Percentiles rank a stretch among this genome's conserved stretches.
Evolutionary conservation across 2,113 vertebrate genomes (phyloP).

Genomic region (Proteles cristata): DNA sequence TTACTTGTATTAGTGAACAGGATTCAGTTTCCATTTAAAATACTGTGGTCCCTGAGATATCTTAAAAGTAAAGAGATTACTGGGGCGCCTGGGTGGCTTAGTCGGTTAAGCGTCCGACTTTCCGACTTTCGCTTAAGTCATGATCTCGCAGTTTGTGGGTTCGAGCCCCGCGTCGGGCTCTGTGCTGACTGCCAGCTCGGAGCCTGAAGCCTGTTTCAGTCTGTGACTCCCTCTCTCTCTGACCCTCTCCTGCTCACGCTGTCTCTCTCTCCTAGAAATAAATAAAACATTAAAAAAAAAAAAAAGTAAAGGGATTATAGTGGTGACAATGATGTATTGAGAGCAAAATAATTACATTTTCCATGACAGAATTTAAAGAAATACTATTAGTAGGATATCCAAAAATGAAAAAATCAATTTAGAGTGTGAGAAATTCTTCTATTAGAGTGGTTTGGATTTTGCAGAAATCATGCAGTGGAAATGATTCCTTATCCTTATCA

Average conservation of each 20-base stretch:
- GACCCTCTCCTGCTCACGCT: no score
- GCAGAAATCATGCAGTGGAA: background rate
- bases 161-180: no score
- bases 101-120: no score
- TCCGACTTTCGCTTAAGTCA: no score
- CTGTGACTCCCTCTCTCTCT: no score
- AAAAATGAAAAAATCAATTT: background rate
- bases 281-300: no score
- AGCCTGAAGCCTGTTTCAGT: no score
- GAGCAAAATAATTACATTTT: background rate
- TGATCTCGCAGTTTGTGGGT: no score
- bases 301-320: background rate
- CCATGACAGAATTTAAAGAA: background rate
- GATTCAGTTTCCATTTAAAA: background rate
- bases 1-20: background rate
- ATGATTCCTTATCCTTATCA: background rate
- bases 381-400: background rate
- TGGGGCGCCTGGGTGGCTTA: no score
- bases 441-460: background rate
- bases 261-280: no score
- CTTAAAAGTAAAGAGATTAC: background rate
- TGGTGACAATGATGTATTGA: background rate
- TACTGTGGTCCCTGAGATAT: background rate
- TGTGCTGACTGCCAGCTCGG: no score
- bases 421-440: background rate